Conservation (phyloP, 64 coral and sea anemone genomes). For the Montipora capricornis region DNA sequence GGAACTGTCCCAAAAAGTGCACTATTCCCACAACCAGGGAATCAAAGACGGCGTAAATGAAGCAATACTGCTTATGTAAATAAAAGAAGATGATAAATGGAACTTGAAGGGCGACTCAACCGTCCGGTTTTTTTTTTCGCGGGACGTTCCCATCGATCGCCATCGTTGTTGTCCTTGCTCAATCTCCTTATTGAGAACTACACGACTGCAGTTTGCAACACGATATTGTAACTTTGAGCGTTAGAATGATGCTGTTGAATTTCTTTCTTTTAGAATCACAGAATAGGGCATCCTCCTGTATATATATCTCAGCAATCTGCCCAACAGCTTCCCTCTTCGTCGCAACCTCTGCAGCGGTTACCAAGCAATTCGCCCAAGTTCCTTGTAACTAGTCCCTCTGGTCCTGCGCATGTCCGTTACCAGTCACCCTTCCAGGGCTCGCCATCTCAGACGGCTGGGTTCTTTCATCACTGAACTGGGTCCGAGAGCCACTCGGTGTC, state of each 20-base stretch:
- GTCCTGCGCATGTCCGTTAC: slow-evolving; percentile 40
- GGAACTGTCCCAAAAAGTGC: no score
- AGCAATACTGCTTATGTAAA: no score
- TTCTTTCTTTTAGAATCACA: slow-evolving; percentile 31
- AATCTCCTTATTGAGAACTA: no score
- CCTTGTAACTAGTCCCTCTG: slow-evolving; percentile 44
- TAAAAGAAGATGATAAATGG: no score
- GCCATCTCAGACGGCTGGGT: slow-evolving; percentile 47
- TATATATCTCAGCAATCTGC: slow-evolving; percentile 8
- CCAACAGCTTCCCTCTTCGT: slow-evolving; percentile 46
- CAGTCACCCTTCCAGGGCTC: slow-evolving; percentile 47
- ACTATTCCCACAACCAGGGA: no score
- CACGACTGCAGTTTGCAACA: no score
- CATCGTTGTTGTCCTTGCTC: no score
- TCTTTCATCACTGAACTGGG: slow-evolving; percentile 33
- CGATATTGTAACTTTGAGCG: no score
- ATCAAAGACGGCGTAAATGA: no score
- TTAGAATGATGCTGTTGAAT: neutral
- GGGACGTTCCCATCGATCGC: no score
- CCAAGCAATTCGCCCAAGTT: slow-evolving; percentile 39
- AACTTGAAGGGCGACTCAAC: no score
- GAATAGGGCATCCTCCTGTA: slow-evolving; percentile 13
- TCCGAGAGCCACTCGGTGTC: neutral
- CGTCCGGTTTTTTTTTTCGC: no score
- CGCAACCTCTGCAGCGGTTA: slow-evolving; percentile 29